Evolutionary conservation across 2,888 invertebrate species (phyloP).

Genomic region (Cantharis flavilabris): DNA sequence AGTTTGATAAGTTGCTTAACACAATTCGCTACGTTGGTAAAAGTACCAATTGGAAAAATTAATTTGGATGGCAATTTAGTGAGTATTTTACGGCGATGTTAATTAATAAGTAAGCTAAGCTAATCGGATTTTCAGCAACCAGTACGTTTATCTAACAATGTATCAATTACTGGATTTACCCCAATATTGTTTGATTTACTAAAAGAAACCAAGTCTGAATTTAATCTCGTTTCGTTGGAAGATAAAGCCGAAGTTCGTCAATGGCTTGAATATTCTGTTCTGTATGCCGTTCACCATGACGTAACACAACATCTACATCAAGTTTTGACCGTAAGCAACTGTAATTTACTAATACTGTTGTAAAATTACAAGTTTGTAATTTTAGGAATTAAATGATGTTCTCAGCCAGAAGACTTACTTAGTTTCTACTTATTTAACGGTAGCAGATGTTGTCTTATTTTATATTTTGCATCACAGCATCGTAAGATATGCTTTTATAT

Average conservation of each 20-base stretch:
- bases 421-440: conserved; percentile 61
- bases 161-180: conserved; percentile 41
- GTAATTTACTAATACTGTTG: background rate
- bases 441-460: conserved; percentile 73
- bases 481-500: conserved; percentile 58
- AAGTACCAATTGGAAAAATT: conserved; percentile 37
- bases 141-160: conserved; percentile 37
- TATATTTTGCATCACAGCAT: conserved; percentile 68
- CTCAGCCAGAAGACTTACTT: conserved; percentile 62
- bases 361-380: conserved; percentile 26
- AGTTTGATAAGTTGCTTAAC: conserved; percentile 32
- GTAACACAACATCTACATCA: conserved; percentile 28
- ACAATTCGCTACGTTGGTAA: conserved; percentile 38
- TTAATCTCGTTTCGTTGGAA: conserved; percentile 15
- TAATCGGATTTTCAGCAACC: conserved; percentile 37
- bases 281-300: conserved; percentile 39
- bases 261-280: conserved; percentile 51
- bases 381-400: conserved; percentile 62
- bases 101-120: background rate
- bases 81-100: background rate
- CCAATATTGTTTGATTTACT: conserved; percentile 46
- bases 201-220: conserved; percentile 39
- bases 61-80: conserved; percentile 35
- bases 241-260: conserved; percentile 49
- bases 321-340: conserved; percentile 42